Evolutionary conservation across 2,888 invertebrate species (phyloP).

Genomic region (Harpalus rufipes): DNA sequence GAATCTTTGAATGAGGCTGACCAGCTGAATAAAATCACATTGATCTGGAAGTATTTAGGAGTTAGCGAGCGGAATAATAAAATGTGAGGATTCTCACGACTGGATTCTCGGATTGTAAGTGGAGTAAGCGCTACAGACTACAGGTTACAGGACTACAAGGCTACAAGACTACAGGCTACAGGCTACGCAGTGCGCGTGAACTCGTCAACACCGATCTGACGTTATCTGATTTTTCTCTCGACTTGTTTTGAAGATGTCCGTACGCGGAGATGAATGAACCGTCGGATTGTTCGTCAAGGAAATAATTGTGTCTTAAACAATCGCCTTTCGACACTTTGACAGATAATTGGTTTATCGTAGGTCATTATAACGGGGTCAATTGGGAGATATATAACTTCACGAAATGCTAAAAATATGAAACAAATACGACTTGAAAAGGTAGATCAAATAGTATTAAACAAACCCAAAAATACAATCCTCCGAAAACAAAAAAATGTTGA

Average conservation of each 20-base stretch:
- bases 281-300: slow-evolving; percentile 2
- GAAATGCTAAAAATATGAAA: background rate
- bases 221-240: slow-evolving; percentile 57
- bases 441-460: no score
- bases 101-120: slow-evolving; percentile 4
- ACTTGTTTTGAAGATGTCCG: slow-evolving; percentile 48
- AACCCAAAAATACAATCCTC: background rate
- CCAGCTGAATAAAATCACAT: slow-evolving; percentile 29
- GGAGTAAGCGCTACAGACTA: background rate
- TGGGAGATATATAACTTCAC: background rate
- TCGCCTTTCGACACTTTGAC: background rate
- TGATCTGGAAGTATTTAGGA: slow-evolving; percentile 28
- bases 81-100: slow-evolving; percentile 10
- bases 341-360: background rate
- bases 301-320: slow-evolving; percentile 9
- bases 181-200: slow-evolving; percentile 10
- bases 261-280: background rate
- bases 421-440: background rate
- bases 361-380: background rate
- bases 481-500: no score
- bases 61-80: slow-evolving; percentile 31
- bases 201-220: slow-evolving; percentile 33
- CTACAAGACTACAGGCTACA: background rate
- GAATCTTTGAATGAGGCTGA: slow-evolving; percentile 9
- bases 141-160: background rate